phyloP scores from a whole-genome alignment of 2,797 vertebrate species.

The Ispidina lecontei region DNA sequence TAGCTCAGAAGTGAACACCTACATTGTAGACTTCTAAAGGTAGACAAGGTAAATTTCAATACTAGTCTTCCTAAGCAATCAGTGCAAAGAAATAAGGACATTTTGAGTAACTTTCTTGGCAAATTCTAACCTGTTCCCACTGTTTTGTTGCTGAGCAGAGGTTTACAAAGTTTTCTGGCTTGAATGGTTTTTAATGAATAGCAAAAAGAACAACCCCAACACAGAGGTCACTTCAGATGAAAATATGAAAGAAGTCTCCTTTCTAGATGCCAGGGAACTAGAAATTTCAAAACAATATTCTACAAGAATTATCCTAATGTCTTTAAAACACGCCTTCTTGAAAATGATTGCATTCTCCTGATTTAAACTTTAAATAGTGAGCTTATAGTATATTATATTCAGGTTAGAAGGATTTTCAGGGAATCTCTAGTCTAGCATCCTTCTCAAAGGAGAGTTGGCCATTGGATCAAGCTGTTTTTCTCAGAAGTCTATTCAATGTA shows the following conservation, averaged over 20 bases:
- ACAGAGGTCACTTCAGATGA: not conserved
- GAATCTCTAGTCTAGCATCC: not conserved
- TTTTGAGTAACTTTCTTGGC: not conserved
- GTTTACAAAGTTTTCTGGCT: not conserved
- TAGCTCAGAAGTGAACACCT: constrained; percentile 23
- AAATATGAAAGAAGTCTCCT: not conserved
- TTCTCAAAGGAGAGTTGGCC: not conserved
- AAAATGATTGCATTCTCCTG: not conserved
- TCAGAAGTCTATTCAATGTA: not conserved
- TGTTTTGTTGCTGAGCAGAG: not conserved
- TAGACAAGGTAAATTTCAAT: not conserved
- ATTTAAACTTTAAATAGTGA: not conserved
- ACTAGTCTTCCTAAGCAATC: not conserved
- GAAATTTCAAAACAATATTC: not conserved
- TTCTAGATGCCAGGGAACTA: not conserved
- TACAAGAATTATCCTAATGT: not conserved
- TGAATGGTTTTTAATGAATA: not conserved
- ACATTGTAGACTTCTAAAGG: constrained; percentile 14
- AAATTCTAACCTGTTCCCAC: not conserved
- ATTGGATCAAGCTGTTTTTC: not conserved
- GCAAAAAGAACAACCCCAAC: not conserved
- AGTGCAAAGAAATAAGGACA: not conserved
- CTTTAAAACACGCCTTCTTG: not conserved
- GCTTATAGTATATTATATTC: not conserved
- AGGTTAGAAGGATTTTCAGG: not conserved